Base-by-base conservation (phyloP, 1,140 invertebrate species). In the Panulirus ornatus region DNA sequence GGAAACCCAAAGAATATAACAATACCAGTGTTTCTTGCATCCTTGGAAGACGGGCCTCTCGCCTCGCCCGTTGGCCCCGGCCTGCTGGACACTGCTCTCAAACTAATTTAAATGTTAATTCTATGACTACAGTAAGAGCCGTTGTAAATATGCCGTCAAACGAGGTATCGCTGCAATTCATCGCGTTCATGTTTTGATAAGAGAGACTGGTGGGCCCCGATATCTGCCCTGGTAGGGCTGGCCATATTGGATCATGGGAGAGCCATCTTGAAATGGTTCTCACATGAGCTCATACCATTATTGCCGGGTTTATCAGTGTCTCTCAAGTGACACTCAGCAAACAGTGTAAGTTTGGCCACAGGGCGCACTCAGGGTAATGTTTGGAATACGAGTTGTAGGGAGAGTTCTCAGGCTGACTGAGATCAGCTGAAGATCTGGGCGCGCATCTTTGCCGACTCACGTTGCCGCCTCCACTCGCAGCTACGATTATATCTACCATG, bases 51-150 rank as follows among this genome's bases (percentile, higher is more conserved):
- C 34, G 16, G 22, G 40, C 8, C 27, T 11, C 75, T 78, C 22
- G 42, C 40, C 44, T n/a, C 27, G 19, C n/a, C 75, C 40, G 30
- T 19, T 9, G n/a, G 22, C 81, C 51, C 66, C 30, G 38, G 36
- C 66, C 30, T n/a, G 36, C 36, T 36, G 51, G 58, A 83, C 81
- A 83, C 22, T 58, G 54, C 51, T 40, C 58, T 83, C 81, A 83
- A 40, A 58, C 81, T 83, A 83, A 83, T 83, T 83, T 83, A 83
- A 83, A 83, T 83, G 81, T 83, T 83, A 83, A 83, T 83, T 66
- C 81, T 83, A 66, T 83, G 81, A 83, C 27, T 83, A 63, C 51
- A 63, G 66, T 83, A 83, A 40, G 81, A 83, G 47, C 51, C 38
- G 58, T 66, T 54, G 81, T 83, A 83, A 83, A 83, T 83, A 83